Evolutionary conservation across 2,888 invertebrate genomes (phyloP).

Genomic region (Chaitophorus viminalis): DNA sequence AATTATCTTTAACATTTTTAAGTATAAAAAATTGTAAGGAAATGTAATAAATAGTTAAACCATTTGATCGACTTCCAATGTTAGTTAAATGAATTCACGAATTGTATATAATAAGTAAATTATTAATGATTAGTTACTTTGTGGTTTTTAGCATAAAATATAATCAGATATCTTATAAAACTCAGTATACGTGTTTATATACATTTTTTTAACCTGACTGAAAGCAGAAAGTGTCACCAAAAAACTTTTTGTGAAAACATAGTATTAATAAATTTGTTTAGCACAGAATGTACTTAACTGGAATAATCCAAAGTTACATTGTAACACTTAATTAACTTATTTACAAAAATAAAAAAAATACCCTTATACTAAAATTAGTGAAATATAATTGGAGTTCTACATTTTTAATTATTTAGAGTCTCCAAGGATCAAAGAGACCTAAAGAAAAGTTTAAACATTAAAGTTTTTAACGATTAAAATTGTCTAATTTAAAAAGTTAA

Average conservation of each 20-base stretch:
- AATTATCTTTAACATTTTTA: too few relatives aligned
- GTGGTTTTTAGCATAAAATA: neutral
- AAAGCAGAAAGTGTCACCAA: neutral
- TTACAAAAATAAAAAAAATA: constrained; percentile 34
- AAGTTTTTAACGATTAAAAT: constrained; percentile 57
- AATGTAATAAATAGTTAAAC: too few relatives aligned
- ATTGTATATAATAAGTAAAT: too few relatives aligned
- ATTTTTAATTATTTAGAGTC: constrained; percentile 49
- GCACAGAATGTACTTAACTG: constrained; percentile 22
- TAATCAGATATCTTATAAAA: neutral
- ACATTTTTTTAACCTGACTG: neutral
- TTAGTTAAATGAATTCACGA: too few relatives aligned
- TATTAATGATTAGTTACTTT: neutral
- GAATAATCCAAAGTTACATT: constrained; percentile 42
- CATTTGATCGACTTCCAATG: too few relatives aligned
- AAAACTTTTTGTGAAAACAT: constrained; percentile 1
- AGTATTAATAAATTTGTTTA: constrained; percentile 33
- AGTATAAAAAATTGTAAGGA: too few relatives aligned
- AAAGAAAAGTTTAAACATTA: constrained; percentile 37
- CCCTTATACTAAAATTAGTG: constrained; percentile 31
- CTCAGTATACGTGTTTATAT: neutral
- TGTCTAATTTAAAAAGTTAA: constrained; percentile 50
- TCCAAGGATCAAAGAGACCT: neutral
- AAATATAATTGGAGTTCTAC: constrained; percentile 48
- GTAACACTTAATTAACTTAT: constrained; percentile 47